A percentile compares a stretch with the other conserved stretches of the same genome.
These are phyloP conservation scores for Epirrhoe tristata DNA, from an alignment of 2,888 invertebrate genomes.

Conservation along the genomic window DNA sequence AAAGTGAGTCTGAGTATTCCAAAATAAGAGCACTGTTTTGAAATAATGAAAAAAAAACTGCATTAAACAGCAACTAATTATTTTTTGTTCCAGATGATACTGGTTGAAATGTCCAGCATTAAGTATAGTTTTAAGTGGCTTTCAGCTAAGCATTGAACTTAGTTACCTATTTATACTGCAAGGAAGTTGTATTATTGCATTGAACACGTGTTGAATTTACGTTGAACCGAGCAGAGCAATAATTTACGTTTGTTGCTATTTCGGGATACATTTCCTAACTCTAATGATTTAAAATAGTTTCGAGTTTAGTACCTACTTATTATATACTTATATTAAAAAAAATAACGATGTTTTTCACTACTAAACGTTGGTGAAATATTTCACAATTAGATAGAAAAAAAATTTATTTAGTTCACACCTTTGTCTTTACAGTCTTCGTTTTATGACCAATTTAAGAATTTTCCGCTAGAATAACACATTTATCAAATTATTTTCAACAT, in stretches of 20 bases:
- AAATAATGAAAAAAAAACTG: neutral
- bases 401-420: slow-evolving; percentile 76
- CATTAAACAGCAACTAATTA: too few relatives aligned
- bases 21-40: slow-evolving; percentile 11
- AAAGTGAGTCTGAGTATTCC: neutral
- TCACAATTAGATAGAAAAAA: slow-evolving; percentile 72
- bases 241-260: slow-evolving; percentile 68
- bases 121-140: neutral
- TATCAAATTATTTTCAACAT: slow-evolving; percentile 31
- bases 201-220: slow-evolving; percentile 63
- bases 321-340: slow-evolving; percentile 19
- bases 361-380: slow-evolving; percentile 62
- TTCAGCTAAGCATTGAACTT: neutral
- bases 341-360: slow-evolving; percentile 41
- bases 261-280: slow-evolving; percentile 60
- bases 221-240: slow-evolving; percentile 58
- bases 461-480: slow-evolving; percentile 73
- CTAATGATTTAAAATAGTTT: slow-evolving; percentile 29
- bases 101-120: too few relatives aligned
- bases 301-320: slow-evolving; percentile 37
- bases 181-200: slow-evolving; percentile 43
- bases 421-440: slow-evolving; percentile 68
- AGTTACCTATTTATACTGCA: slow-evolving; percentile 37
- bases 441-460: slow-evolving; percentile 79
- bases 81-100: too few relatives aligned